A percentile compares a stretch with the other conserved stretches of the same genome.
These are phyloP conservation scores for Drosophila nr. medialis DNA, from an alignment of 2,888 invertebrate species.

Conservation along the genomic window DNA sequence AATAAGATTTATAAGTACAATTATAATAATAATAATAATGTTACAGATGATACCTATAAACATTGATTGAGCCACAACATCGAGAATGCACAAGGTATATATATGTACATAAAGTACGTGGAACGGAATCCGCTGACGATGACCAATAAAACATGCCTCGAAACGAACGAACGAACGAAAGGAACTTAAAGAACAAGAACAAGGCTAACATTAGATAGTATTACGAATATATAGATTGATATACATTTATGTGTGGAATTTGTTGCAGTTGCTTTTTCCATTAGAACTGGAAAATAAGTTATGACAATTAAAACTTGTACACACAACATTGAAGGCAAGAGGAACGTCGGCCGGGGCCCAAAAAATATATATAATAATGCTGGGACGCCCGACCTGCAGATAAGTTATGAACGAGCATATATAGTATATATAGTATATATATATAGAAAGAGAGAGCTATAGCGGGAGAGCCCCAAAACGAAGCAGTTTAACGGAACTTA, in stretches of 20 bases:
- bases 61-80: conserved; percentile 82
- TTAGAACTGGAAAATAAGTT: conserved; percentile 73
- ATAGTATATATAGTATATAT: conserved; percentile 16
- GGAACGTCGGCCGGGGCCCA: conserved; percentile 59
- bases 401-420: conserved; percentile 36
- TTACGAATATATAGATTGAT: conserved; percentile 21
- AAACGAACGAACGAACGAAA: conserved; percentile 61
- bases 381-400: conserved; percentile 54
- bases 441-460: conserved; percentile 30
- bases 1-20: neutral
- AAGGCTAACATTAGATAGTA: conserved; percentile 63
- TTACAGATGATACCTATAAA: conserved; percentile 71
- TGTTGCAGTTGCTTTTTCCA: conserved; percentile 74
- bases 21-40: conserved; percentile 42
- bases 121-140: conserved; percentile 62
- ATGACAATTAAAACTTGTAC: conserved; percentile 71
- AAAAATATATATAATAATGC: conserved; percentile 19
- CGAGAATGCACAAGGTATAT: conserved; percentile 77
- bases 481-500: conserved; percentile 85
- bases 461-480: conserved; percentile 39
- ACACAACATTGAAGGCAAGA: conserved; percentile 83
- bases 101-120: conserved; percentile 23
- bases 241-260: conserved; percentile 47
- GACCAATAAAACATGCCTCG: conserved; percentile 76
- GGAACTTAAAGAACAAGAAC: conserved; percentile 70